Conservation (phyloP, 2,797 vertebrate species). For the Chiroxiphia lanceolata region DNA sequence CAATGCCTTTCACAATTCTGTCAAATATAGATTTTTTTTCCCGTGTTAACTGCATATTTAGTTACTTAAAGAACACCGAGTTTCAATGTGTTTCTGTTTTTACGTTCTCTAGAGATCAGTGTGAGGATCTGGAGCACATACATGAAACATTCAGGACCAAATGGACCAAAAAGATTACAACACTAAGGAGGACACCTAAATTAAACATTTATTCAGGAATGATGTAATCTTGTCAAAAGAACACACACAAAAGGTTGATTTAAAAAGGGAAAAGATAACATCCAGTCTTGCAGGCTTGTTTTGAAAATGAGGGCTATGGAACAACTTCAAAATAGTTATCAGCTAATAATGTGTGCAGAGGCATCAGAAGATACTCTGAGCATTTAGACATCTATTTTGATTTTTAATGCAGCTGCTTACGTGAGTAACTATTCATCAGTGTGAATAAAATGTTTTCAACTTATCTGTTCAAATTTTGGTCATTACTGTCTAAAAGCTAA, state of each 20-base stretch:
- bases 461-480: not conserved
- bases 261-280: constrained; percentile 33
- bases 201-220: constrained; percentile 65
- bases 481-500: not conserved
- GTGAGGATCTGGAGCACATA: constrained; percentile 44
- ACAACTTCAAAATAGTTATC: constrained; percentile 17
- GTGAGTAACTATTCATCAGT: not conserved
- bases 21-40: constrained; percentile 11
- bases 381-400: constrained; percentile 25
- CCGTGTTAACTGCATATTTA: constrained; percentile 21
- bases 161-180: constrained; percentile 64
- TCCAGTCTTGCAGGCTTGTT: not conserved
- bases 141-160: constrained; percentile 64
- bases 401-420: not conserved
- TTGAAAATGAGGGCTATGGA: constrained; percentile 22
- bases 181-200: constrained; percentile 56
- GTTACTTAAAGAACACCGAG: constrained; percentile 45
- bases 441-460: not conserved
- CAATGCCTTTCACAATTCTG: not conserved
- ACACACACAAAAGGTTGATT: constrained; percentile 2
- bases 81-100: constrained; percentile 33
- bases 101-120: constrained; percentile 18
- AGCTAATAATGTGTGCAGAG: not conserved
- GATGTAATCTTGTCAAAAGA: constrained; percentile 60
- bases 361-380: not conserved